A percentile compares a stretch with the other conserved stretches of the same genome.
Conservation (phyloP, 1,140 invertebrate species). For the Spodoptera frugiperda region DNA sequence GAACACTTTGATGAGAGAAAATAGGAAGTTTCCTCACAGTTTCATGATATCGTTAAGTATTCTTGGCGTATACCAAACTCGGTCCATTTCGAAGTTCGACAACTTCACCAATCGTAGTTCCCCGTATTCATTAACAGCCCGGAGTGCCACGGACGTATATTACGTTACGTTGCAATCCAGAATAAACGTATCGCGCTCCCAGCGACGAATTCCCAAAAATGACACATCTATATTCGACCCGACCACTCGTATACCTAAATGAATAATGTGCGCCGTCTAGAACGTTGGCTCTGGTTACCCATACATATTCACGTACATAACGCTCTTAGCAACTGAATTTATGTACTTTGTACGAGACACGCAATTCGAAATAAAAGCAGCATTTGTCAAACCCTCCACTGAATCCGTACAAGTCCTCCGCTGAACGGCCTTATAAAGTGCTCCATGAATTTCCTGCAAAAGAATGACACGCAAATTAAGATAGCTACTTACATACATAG, state of each 20-base stretch:
- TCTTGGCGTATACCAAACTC: neutral
- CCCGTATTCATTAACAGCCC: neutral
- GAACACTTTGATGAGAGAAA: neutral
- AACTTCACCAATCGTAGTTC: neutral
- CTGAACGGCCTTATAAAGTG: neutral
- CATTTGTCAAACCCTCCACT: neutral
- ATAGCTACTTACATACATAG: neutral
- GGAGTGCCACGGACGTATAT: neutral
- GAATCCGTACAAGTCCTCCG: neutral
- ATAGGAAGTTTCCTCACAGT: neutral
- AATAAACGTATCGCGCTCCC: conserved; percentile 15
- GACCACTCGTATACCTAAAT: conserved; percentile 26
- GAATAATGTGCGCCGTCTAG: conserved; percentile 38
- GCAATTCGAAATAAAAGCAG: neutral
- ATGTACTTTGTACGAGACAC: conserved; percentile 12
- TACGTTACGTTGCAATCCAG: neutral
- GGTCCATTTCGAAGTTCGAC: too few relatives aligned
- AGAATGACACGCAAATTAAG: conserved; percentile 17
- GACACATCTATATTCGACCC: conserved; percentile 28
- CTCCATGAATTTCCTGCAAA: neutral
- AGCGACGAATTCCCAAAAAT: conserved; percentile 22
- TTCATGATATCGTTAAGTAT: neutral
- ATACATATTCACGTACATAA: conserved; percentile 20
- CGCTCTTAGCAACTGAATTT: neutral
- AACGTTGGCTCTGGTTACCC: conserved; percentile 22